phyloP scores from a whole-genome alignment of 2,797 vertebrate genomes.

The Benthosema pterotum region DNA sequence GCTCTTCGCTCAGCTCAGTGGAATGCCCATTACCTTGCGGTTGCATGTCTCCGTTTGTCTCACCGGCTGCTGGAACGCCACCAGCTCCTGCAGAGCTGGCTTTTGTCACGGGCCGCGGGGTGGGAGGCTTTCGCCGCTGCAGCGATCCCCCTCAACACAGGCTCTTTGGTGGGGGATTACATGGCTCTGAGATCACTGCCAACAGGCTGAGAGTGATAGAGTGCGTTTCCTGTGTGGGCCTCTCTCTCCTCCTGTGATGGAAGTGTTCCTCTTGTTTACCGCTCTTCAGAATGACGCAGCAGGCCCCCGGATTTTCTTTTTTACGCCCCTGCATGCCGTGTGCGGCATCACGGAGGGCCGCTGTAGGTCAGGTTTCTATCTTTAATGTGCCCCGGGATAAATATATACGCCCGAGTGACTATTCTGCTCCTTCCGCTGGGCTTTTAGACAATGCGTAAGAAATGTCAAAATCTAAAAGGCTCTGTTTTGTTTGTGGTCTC shows the following conservation, averaged over 20 bases:
- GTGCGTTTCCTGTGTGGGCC: constrained; percentile 48
- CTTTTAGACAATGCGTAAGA: constrained; percentile 48
- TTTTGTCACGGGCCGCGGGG: constrained; percentile 3
- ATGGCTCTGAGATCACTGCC: background rate
- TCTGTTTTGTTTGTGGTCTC: constrained; percentile 45
- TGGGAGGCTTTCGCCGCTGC: background rate
- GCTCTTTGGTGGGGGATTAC: constrained; percentile 1
- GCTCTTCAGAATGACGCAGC: constrained; percentile 29
- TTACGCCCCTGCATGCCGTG: background rate
- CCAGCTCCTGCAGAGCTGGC: constrained; percentile 36
- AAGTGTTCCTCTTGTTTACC: constrained; percentile 23
- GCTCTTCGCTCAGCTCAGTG: constrained; percentile 49
- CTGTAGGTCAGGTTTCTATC: constrained; percentile 36
- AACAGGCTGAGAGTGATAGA: constrained; percentile 12
- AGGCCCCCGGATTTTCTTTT: background rate
- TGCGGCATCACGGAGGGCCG: constrained; percentile 11
- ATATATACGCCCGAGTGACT: constrained; percentile 27
- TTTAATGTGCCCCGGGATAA: constrained; percentile 41
- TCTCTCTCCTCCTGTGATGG: constrained; percentile 33
- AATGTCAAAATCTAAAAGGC: constrained; percentile 41
- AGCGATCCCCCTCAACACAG: background rate
- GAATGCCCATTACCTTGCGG: constrained; percentile 59
- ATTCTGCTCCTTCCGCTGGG: constrained; percentile 24
- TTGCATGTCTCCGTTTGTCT: constrained; percentile 21
- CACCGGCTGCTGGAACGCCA: constrained; percentile 19